These are phyloP conservation scores for Etheostoma perlongum DNA, from an alignment of 2,797 vertebrate species.

Conservation along the genomic window DNA sequence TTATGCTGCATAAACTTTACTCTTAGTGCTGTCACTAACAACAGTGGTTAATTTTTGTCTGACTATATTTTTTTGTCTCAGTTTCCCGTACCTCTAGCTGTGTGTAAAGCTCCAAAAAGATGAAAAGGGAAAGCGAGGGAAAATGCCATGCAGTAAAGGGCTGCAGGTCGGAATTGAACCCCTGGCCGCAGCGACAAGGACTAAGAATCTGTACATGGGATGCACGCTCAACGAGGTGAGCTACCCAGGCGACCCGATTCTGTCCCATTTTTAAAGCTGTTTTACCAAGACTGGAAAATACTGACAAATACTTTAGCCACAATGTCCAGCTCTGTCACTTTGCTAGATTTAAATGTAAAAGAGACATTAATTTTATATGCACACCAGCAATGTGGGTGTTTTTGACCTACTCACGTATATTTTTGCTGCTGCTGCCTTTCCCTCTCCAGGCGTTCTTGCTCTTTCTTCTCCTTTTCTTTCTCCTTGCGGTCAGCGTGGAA, in stretches of 20 bases:
- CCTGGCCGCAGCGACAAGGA: no score
- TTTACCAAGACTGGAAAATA: not conserved
- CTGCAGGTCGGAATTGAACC: no score
- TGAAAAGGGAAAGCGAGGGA: no score
- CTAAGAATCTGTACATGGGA: no score
- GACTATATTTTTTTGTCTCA: not conserved
- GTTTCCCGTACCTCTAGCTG: not conserved
- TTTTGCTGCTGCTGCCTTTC: conserved; percentile 85
- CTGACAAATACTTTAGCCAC: not conserved
- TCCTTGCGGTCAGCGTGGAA: conserved; percentile 93
- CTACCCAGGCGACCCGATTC: no score
- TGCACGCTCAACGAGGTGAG: no score
- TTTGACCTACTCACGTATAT: conserved; percentile 77
- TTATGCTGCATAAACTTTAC: no score
- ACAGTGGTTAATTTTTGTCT: not conserved
- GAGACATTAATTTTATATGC: not conserved
- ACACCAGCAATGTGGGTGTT: not conserved
- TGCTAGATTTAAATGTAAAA: not conserved
- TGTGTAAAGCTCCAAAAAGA: no score
- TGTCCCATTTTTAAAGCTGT: not conserved
- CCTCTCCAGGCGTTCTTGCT: conserved; percentile 86
- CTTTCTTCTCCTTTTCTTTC: conserved; percentile 86
- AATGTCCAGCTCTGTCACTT: not conserved
- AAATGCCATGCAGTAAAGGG: no score
- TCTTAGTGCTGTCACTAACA: not conserved